Evolutionary conservation across 2,888 invertebrate genomes (phyloP).

Genomic region (Argyresthia goedartella): DNA sequence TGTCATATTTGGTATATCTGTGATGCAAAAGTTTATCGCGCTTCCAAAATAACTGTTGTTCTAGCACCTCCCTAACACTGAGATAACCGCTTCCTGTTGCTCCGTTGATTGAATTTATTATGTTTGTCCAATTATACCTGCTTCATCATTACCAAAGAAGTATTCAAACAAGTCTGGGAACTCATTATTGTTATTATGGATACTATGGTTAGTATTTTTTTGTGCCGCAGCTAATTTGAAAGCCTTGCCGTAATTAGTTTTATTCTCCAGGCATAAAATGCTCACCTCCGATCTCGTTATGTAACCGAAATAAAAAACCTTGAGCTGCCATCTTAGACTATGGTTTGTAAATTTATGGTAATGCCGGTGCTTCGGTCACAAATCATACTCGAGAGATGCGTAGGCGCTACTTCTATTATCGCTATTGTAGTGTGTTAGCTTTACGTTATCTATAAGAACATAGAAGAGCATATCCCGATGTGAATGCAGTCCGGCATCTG

Average conservation of each 20-base stretch:
- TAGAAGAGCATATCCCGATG: slow-evolving; percentile 1
- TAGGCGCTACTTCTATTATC: slow-evolving; percentile 28
- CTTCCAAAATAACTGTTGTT: no score
- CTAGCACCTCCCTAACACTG: no score
- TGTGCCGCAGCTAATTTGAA: not conserved
- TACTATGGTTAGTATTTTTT: not conserved
- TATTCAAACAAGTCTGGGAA: no score
- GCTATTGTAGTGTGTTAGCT: slow-evolving; percentile 20
- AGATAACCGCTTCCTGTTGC: no score
- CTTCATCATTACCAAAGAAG: no score
- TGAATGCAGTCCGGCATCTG: not conserved
- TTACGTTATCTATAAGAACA: slow-evolving; percentile 13
- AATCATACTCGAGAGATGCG: slow-evolving; percentile 14
- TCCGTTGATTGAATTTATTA: no score
- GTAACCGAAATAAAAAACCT: slow-evolving; percentile 1
- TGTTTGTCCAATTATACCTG: no score
- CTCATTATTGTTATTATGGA: no score
- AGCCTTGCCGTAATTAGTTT: not conserved
- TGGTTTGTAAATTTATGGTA: slow-evolving; percentile 6
- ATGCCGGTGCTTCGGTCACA: slow-evolving; percentile 10
- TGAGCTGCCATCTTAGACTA: slow-evolving; percentile 3
- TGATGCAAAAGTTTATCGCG: no score
- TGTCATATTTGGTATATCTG: no score
- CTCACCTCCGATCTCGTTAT: slow-evolving; percentile 1
- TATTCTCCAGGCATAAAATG: not conserved